These are phyloP conservation scores for Parazoanthus swiftii DNA, from an alignment of 92 coral and sea anemone species.

Conservation along the genomic window DNA sequence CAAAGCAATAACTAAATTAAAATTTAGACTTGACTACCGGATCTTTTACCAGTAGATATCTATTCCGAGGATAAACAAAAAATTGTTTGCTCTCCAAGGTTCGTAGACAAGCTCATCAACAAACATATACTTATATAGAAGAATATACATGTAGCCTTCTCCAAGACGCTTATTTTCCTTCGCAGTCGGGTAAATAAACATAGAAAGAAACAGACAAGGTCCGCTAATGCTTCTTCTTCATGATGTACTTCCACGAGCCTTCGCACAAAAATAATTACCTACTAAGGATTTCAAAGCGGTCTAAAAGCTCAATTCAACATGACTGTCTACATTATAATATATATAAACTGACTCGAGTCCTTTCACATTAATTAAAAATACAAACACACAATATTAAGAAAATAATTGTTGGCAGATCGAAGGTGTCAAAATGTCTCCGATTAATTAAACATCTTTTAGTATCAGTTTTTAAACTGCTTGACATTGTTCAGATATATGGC, in stretches of 20 bases:
- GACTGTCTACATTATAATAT: too few relatives aligned
- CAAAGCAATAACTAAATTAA: too few relatives aligned
- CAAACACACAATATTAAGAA: not conserved
- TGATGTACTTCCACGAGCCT: not conserved
- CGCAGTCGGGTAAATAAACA: not conserved
- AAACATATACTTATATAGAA: too few relatives aligned
- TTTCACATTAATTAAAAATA: not conserved
- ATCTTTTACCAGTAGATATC: too few relatives aligned
- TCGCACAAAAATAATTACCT: not conserved
- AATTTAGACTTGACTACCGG: too few relatives aligned
- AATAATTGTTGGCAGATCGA: too few relatives aligned
- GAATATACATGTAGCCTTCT: too few relatives aligned
- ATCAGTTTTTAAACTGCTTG: not conserved
- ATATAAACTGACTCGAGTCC: not conserved
- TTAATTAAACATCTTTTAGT: not conserved
- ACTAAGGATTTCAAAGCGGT: not conserved
- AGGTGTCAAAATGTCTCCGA: not conserved
- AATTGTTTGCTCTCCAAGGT: too few relatives aligned
- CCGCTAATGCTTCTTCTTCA: not conserved
- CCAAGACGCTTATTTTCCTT: too few relatives aligned
- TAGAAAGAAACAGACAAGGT: not conserved
- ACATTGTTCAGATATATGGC: too few relatives aligned
- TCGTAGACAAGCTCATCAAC: too few relatives aligned
- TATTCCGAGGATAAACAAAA: too few relatives aligned
- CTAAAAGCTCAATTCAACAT: not conserved